Evolutionary conservation across 2,797 vertebrate genomes (phyloP).

Genomic region (Mustela erminea): DNA sequence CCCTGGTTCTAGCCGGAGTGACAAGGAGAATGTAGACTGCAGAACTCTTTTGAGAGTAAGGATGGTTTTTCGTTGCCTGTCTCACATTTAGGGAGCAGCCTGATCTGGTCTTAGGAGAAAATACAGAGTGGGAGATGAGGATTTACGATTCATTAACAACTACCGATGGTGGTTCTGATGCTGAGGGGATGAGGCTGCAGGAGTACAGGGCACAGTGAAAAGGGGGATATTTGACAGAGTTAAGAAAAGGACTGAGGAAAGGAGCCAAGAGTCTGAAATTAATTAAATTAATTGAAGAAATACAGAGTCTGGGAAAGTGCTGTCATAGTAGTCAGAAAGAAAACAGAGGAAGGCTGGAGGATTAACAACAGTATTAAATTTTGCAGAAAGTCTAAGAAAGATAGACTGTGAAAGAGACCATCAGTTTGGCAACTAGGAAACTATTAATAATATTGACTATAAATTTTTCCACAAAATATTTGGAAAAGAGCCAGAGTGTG

Average conservation of each 20-base stretch:
- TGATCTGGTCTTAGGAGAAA: neutral
- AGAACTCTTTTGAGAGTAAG: neutral
- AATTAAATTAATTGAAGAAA: conserved; percentile 51
- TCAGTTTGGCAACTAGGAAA: neutral
- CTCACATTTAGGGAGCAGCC: neutral
- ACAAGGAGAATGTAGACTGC: neutral
- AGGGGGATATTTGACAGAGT: neutral
- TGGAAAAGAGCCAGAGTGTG: neutral
- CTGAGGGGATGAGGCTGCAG: neutral
- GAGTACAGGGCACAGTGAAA: neutral
- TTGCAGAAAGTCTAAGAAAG: neutral
- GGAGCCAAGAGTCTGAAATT: conserved; percentile 8
- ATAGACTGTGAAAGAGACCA: neutral
- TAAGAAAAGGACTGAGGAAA: neutral
- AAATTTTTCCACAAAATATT: neutral
- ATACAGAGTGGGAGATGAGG: neutral
- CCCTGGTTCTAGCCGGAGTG: neutral
- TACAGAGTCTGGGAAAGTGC: neutral
- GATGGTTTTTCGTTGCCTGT: neutral
- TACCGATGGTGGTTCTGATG: neutral
- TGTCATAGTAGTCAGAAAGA: neutral
- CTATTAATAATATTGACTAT: neutral
- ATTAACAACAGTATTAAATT: neutral
- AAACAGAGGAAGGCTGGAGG: neutral
- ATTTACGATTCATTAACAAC: conserved; percentile 8